Percentiles rank a stretch among this genome's conserved stretches.
phyloP scores from a whole-genome alignment of 2,888 invertebrate genomes.

The Punctoribates punctum region DNA sequence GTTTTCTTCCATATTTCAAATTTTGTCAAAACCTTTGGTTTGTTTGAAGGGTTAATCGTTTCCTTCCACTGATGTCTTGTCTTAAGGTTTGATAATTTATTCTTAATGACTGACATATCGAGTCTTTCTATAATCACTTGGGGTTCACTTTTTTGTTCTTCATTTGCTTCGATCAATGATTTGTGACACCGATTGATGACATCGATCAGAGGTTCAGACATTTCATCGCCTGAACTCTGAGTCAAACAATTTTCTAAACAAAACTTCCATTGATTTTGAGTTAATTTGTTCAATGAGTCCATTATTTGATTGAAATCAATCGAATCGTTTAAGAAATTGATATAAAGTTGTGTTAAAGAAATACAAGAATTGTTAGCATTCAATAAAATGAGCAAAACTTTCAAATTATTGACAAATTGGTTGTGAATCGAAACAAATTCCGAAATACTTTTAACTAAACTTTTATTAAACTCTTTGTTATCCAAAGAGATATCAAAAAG shows the following conservation, averaged over 20 bases:
- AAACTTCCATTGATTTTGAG: constrained; percentile 12
- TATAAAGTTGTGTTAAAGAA: not conserved
- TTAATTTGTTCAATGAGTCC: constrained; percentile 5
- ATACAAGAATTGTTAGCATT: not conserved
- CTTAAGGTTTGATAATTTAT: constrained; percentile 36
- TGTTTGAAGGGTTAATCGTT: constrained; percentile 21
- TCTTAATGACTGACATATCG: constrained; percentile 9
- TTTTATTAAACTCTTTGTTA: constrained; percentile 10
- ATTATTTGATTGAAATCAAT: constrained; percentile 3
- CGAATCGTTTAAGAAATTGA: not conserved
- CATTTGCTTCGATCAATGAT: not conserved
- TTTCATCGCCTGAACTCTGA: not conserved
- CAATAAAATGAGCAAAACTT: constrained; percentile 15
- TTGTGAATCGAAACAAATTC: constrained; percentile 8
- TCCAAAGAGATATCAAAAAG: not conserved
- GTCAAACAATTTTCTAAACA: not conserved
- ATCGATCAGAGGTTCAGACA: not conserved
- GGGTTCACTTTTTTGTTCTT: not conserved
- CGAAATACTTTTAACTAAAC: not conserved
- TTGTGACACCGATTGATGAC: not conserved
- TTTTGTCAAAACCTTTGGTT: constrained; percentile 18
- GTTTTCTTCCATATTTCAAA: constrained; percentile 39
- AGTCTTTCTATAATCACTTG: not conserved
- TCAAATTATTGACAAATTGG: constrained; percentile 3
- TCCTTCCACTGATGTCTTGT: constrained; percentile 40